Base-by-base conservation (phyloP, 2,797 vertebrate genomes). In the Vespertilio murinus region DNA sequence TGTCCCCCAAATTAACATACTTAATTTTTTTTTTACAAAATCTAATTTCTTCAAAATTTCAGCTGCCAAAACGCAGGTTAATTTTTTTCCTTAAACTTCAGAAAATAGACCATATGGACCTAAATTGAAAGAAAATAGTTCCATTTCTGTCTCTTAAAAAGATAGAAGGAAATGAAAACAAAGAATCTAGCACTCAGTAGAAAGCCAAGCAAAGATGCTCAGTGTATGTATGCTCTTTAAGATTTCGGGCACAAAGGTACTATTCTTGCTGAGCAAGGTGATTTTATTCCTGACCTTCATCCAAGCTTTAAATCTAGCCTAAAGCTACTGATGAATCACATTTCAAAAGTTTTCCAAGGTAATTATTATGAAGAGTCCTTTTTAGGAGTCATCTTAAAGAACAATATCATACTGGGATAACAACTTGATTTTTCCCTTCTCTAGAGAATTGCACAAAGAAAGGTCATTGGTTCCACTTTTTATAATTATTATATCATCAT, bases 401-500 rank as follows among this genome's bases (percentile, higher is more conserved):
- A 94, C 8, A 92, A 52, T 74, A 87, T 30, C 45, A 94, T 59
- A 83, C 14, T 84, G 93, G 28, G 30, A 94, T 80, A 94, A 92
- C 67, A 91, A 93, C n/a, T 81, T 92, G 33, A 84, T 70, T 94
- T 94, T 54, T 20, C 0, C 18, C n/a, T 94, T 92, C 79, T 92
- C 93, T 52, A 79, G 30, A 94, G 47, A 95, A 86, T 89, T 93
- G 93, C 73, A 69, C 8, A 94, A 45, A 93, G 64, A 93, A 95
- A 94, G 71, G 92, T 73, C 87, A 91, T 45, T 93, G 59, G 69
- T 28, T 89, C 59, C 7, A 92, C 75, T 69, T 94, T 94, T 95
- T 88, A 91, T 94, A 94, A 94, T 95, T 94, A 91, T 89, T 73
- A 86, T 77, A 61, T 73, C 94, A 88, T 87, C 84, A 84, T 8